phyloP scores from a whole-genome alignment of 2,113 vertebrate species.

The Synodontis membranacea region DNA sequence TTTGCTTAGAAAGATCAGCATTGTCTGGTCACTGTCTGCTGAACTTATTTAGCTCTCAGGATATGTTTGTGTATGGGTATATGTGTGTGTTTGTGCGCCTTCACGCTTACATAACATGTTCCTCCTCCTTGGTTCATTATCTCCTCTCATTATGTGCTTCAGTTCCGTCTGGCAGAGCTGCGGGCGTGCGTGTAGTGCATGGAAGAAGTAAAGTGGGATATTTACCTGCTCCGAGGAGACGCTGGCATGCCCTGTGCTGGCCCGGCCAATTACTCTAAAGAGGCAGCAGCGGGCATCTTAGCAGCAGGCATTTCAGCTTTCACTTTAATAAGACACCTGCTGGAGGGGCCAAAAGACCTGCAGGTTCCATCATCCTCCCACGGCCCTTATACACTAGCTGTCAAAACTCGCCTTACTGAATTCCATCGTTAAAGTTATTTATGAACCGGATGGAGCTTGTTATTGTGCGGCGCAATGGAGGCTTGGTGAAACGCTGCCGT shows the following conservation, averaged over 20 bases:
- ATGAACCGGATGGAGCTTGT: constrained; percentile 26
- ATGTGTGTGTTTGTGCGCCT: constrained; percentile 3
- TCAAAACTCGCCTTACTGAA: constrained; percentile 19
- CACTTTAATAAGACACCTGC: constrained; percentile 49
- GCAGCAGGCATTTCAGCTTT: constrained; percentile 45
- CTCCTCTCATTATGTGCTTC: constrained; percentile 36
- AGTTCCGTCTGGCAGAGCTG: constrained; percentile 5
- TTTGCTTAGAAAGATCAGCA: constrained; percentile 1
- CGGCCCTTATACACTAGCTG: constrained; percentile 24
- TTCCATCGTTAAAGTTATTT: constrained; percentile 42
- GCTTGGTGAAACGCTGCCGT: background rate
- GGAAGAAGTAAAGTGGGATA: constrained; percentile 24
- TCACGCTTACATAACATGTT: constrained; percentile 32
- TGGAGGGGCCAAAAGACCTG: constrained; percentile 35
- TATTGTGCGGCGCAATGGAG: constrained; percentile 21
- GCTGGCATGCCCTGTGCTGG: constrained; percentile 35
- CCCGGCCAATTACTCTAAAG: constrained; percentile 48
- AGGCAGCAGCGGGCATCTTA: constrained; percentile 41
- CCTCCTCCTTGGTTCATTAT: constrained; percentile 38
- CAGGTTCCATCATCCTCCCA: constrained; percentile 29
- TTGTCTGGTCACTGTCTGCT: constrained; percentile 2
- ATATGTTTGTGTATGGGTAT: background rate
- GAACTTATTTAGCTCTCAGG: constrained; percentile 11
- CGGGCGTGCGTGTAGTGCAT: background rate
- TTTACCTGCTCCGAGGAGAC: constrained; percentile 33